Evolutionary conservation across 2,888 invertebrate genomes (phyloP), one percentile per base, ranked within the genome.

Genomic region (Barypeithes pellucidus): DNA sequence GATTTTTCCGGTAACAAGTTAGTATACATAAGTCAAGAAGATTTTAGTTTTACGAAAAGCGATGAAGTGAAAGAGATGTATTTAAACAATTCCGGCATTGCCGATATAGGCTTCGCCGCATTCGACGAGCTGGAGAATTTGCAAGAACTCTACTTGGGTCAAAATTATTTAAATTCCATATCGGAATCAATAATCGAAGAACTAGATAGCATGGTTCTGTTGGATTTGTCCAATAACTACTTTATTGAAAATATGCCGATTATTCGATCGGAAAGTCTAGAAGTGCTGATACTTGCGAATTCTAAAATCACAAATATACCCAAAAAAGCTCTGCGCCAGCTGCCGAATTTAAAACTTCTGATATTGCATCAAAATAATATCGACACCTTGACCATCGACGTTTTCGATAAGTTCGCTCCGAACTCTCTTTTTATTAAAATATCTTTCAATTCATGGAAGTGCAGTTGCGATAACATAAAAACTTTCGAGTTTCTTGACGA

Each of bases 1-100:
- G 84, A 86, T 70, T 75, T 86, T 9, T 84, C 85, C 1, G 81
- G 81, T 12, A 85, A 85, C 73, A 79, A 81, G 24, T 80, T 86
- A 33, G 78, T 81, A 47, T 79, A 79, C 43, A 77, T 86, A 20
- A 78, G 77, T 20, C 65, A 71, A 14, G 78, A 78, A 14, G 80
- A 83, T 71, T 82, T 85, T 66, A 79, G 79, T 29, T 84, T 83
- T 76, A 79, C 79, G 1, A 81, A 81, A 62, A 81, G 80, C 39
- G 76, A 77, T 20, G 76, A 80, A 16, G 79, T 86, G 9, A 80
- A 80, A 72, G 82, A 82, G 65, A 73, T 86, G 12, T 82, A 82
- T 69, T 69, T 86, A 59, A 84, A 85, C 75, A 77, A 79, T 50
- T 83, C 84, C 47, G 78, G 77, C 57, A 79, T 86, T 9, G 79